phyloP scores from a whole-genome alignment of 2,113 vertebrate species.

The Rousettus leschenaultii region DNA sequence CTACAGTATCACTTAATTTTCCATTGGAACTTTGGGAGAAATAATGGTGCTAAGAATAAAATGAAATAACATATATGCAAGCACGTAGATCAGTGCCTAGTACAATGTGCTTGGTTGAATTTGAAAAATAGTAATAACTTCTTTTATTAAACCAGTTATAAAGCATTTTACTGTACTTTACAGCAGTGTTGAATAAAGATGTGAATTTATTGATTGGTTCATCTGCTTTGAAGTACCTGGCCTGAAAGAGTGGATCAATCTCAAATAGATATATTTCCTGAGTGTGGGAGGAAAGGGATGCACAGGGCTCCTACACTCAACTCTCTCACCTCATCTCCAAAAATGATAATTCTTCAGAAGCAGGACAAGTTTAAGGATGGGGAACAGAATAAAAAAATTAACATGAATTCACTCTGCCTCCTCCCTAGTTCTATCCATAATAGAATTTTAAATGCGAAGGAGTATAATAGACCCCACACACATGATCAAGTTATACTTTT shows the following conservation, averaged over 20 bases:
- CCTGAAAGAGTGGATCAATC: neutral
- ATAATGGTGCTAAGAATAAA: neutral
- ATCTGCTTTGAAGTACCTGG: neutral
- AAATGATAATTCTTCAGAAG: neutral
- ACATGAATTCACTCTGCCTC: neutral
- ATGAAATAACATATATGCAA: neutral
- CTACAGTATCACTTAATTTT: neutral
- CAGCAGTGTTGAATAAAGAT: neutral
- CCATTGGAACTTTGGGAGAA: neutral
- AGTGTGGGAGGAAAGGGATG: neutral
- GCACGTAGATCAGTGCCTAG: neutral
- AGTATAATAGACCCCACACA: neutral
- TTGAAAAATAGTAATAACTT: neutral
- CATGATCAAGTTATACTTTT: neutral
- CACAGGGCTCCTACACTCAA: neutral
- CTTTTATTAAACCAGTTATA: neutral
- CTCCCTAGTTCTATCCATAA: neutral
- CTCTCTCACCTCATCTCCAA: neutral
- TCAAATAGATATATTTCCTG: neutral
- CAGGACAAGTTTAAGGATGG: neutral
- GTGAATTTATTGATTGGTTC: neutral
- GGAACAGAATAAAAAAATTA: neutral
- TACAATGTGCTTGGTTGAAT: neutral
- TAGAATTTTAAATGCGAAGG: neutral
- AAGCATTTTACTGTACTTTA: neutral